Evolutionary conservation across 2,888 invertebrate species (phyloP).

Genomic region (Aromia moschata): DNA sequence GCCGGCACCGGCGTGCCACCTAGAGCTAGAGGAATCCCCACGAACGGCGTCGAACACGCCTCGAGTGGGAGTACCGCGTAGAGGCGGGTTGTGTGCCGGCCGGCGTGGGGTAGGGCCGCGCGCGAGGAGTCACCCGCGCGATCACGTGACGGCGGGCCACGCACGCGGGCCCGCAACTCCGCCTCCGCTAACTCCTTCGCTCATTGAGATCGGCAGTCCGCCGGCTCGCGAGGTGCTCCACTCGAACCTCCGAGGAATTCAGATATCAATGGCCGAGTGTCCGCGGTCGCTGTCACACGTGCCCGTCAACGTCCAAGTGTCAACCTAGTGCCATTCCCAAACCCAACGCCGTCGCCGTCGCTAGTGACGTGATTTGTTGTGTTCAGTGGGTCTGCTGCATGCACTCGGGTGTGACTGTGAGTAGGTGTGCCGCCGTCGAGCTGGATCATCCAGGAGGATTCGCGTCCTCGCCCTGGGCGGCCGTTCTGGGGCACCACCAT

Average conservation of each 20-base stretch:
- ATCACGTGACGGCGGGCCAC: slow-evolving; percentile 64
- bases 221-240: slow-evolving; percentile 64
- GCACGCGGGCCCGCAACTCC: slow-evolving; percentile 66
- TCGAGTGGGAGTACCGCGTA: slow-evolving; percentile 57
- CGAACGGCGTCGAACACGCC: slow-evolving; percentile 46
- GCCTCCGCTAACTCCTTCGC: slow-evolving; percentile 62
- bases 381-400: slow-evolving; percentile 53
- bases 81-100: slow-evolving; percentile 48
- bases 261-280: slow-evolving; percentile 72
- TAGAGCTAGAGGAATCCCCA: slow-evolving; percentile 27
- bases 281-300: slow-evolving; percentile 71
- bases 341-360: slow-evolving; percentile 23
- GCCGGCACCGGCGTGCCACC: slow-evolving; percentile 28
- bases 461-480: slow-evolving; percentile 81
- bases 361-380: slow-evolving; percentile 43
- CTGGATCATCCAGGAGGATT: slow-evolving; percentile 81
- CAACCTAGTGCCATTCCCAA: slow-evolving; percentile 22
- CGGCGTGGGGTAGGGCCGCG: slow-evolving; percentile 40
- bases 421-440: slow-evolving; percentile 56
- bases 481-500: slow-evolving; percentile 74
- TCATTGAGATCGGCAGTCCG: slow-evolving; percentile 62
- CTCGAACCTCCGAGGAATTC: slow-evolving; percentile 30
- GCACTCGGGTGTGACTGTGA: slow-evolving; percentile 59
- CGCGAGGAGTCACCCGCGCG: slow-evolving; percentile 48
- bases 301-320: slow-evolving; percentile 41